phyloP scores from a whole-genome alignment of 2,113 vertebrate species.

The Columba livia region DNA sequence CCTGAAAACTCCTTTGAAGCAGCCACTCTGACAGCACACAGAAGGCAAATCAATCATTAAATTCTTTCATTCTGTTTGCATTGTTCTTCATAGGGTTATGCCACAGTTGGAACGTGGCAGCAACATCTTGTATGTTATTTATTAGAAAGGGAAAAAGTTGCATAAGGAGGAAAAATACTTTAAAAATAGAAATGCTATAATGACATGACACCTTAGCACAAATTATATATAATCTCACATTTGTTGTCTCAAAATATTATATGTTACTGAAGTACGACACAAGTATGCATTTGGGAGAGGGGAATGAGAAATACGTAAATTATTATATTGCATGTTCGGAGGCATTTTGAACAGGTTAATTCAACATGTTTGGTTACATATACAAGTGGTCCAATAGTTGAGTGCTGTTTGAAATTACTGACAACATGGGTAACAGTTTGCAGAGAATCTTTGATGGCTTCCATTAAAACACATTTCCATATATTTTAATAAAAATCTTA shows the following conservation, averaged over 20 bases:
- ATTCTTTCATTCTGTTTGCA: background rate
- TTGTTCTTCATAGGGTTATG: background rate
- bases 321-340: background rate
- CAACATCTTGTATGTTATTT: background rate
- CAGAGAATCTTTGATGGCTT: background rate
- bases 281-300: background rate
- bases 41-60: background rate
- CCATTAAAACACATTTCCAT: background rate
- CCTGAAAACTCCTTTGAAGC: background rate
- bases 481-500: background rate
- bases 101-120: fast-evolving
- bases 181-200: background rate
- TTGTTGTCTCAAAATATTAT: background rate
- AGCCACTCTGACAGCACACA: fast-evolving
- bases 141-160: background rate
- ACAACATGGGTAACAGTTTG: background rate
- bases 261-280: background rate
- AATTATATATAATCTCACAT: background rate
- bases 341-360: background rate
- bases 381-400: background rate
- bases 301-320: background rate
- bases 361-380: background rate
- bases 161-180: background rate
- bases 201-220: background rate
- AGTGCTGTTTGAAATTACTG: background rate